Base-by-base conservation (phyloP, 2,113 vertebrate genomes). In the Alosa alosa region DNA sequence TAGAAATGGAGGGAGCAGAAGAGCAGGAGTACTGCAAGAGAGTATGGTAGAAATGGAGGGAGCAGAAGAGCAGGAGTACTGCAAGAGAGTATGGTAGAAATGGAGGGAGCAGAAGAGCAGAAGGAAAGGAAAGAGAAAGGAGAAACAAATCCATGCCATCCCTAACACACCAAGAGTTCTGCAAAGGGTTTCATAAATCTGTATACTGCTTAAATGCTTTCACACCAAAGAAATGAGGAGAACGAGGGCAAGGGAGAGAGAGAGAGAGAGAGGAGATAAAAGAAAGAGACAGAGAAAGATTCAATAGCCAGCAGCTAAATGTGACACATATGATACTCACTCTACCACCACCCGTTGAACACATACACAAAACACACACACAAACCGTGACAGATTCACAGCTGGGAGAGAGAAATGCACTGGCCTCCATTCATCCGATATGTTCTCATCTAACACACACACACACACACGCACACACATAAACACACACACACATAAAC, bases 301-400 rank as follows among this genome's bases (percentile, higher is more conserved):
- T 72, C 25, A 25, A 72, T 72, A 72, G 64, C 64, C 64, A 72
- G 25, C n/a, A 72, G 64, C 64, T 31, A 72, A 72, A 72, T 72
- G 64, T 72, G 64, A 72, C 64, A 72, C 64, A 72, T 72, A 72
- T 72, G 25, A 72, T 72, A 72, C 31, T 72, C 64, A 1, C 25
- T 31, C 15, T 18, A 55, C 52, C 52, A 55, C 13, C 17, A 55
- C 52, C 47, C 52, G 17, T 72, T 8, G 6, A 31, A 25, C 64
- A 72, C 64, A 72, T 9, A 72, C 64, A 72, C 25, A 72, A 25
- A 72, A 72, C 64, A 72, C n/a, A 72, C 25, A 68, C 60, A 68
- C 60, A 68, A 25, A 25, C n/a, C 25, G 31, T 72, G 64, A 72
- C 64, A 72, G 64, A 72, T 72, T 72, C 31, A 36, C 25, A 31